Percentiles rank a stretch among this genome's conserved stretches.
phyloP scores from a whole-genome alignment of 2,888 invertebrate genomes.

The Desoria tigrina region DNA sequence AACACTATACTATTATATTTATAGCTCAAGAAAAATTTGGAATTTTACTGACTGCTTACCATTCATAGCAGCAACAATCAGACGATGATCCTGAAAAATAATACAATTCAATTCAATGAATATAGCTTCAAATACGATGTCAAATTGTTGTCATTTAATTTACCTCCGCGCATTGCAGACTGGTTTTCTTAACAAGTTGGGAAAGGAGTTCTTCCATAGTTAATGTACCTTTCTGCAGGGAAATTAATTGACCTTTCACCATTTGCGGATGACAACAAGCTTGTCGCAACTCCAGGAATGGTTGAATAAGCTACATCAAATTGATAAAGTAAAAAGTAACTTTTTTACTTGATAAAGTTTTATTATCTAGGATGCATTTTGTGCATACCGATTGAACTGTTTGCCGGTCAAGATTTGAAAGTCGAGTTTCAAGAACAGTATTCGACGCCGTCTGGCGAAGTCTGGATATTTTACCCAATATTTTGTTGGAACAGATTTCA shows the following conservation, averaged over 20 bases:
- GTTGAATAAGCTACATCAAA: slow-evolving; percentile 62
- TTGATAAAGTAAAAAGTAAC: too few relatives aligned
- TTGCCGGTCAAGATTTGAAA: slow-evolving; percentile 58
- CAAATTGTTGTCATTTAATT: slow-evolving; percentile 61
- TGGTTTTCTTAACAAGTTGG: slow-evolving; percentile 66
- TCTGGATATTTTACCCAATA: slow-evolving; percentile 57
- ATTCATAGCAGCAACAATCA: slow-evolving; percentile 67
- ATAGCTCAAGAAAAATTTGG: background rate
- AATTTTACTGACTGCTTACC: slow-evolving; percentile 58
- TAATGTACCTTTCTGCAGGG: slow-evolving; percentile 60
- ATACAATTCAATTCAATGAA: too few relatives aligned
- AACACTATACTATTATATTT: background rate
- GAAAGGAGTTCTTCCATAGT: slow-evolving; percentile 68
- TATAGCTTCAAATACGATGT: too few relatives aligned
- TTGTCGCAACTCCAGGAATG: slow-evolving; percentile 68
- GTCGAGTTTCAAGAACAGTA: slow-evolving; percentile 19
- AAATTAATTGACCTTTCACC: slow-evolving; percentile 62
- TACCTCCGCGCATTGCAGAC: slow-evolving; percentile 66
- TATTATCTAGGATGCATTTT: too few relatives aligned
- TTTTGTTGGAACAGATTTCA: slow-evolving; percentile 60
- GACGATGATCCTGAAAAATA: slow-evolving; percentile 59
- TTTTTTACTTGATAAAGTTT: too few relatives aligned
- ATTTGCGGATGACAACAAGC: slow-evolving; percentile 72
- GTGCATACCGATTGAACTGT: slow-evolving; percentile 57
- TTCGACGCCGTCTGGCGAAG: slow-evolving; percentile 23